Conservation (phyloP, 2,113 vertebrate species). For the Anthoscopus minutus region DNA sequence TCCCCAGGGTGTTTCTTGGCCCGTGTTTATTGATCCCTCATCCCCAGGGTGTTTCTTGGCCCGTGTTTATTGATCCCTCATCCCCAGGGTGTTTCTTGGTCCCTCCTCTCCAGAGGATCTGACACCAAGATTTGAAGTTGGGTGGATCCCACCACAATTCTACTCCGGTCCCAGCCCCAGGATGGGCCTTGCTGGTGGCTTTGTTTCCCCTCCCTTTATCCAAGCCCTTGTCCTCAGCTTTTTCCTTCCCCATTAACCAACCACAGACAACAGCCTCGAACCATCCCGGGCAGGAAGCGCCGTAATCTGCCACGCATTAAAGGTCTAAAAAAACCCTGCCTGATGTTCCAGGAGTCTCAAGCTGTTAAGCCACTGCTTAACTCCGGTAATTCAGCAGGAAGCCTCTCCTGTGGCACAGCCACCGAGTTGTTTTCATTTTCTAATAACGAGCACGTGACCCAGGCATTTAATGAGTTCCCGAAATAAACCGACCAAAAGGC, state of each 20-base stretch:
- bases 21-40: too few relatives aligned
- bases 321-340: background rate
- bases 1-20: too few relatives aligned
- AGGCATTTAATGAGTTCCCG: constrained; percentile 66
- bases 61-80: background rate
- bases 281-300: constrained; percentile 17
- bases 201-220: background rate
- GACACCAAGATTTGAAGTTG: background rate
- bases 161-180: background rate
- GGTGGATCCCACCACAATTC: background rate
- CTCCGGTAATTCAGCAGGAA: constrained; percentile 34
- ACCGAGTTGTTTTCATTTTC: constrained; percentile 43
- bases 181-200: background rate
- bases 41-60: too few relatives aligned
- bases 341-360: constrained; percentile 36
- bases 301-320: constrained; percentile 6
- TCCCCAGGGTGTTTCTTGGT: background rate
- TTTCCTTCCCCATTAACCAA: background rate
- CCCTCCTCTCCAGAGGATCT: background rate
- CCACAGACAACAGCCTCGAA: constrained; percentile 10
- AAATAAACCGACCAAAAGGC: constrained; percentile 59
- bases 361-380: constrained; percentile 45
- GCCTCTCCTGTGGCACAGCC: constrained; percentile 46
- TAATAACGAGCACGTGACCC: constrained; percentile 50
- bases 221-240: background rate